Base-by-base conservation (phyloP, 2,888 invertebrate genomes). In the Cenopis cana region DNA sequence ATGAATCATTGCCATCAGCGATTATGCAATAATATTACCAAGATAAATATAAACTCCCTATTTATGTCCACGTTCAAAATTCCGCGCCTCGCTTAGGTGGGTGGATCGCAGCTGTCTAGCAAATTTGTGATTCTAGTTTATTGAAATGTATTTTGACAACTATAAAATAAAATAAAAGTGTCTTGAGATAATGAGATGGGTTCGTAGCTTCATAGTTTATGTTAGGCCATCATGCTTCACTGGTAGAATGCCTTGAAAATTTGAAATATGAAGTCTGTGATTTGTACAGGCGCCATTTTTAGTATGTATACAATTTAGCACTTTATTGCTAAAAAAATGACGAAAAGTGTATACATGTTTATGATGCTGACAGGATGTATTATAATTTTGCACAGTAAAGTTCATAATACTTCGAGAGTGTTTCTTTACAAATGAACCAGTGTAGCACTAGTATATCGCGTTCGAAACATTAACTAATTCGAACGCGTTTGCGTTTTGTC, bases 31-130 rank as follows among this genome's bases (percentile, higher is more conserved):
- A 61, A 62, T 57, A 64, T 52, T 41, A 62, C 65, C 59, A 54
- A 1, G 70, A 38, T 66, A 71, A 49, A 71, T 66, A 71, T 71
- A 71, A 71, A 60, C 57, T 1, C 8, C 20, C 57, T 71, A 71
- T 71, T 71, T 66, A 49, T 36, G 70, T 61, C 52, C 33, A 6
- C 66, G 70, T 71, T 71, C 70, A 71, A 71, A 71, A 71, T 71
- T 71, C 70, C 52, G 59, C 64, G 65, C 65, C 41, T 66, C 59
- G 12, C 52, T 60, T 12, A 20, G 18, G 70, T 71, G 70, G 70
- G 70, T 12, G 24, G 60, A 69, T 54, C 38, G 49, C 66, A 66
- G 70, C 70, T 71, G 70, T 55, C 60, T n/a, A 8, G 24, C 38
- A 24, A 66, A 70, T 66, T 70, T 38, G 70, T 60, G 54, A 55